A percentile compares a stretch with the other conserved stretches of the same genome.
Evolutionary conservation across 2,113 vertebrate genomes (phyloP).

Genomic region (Puma concolor): DNA sequence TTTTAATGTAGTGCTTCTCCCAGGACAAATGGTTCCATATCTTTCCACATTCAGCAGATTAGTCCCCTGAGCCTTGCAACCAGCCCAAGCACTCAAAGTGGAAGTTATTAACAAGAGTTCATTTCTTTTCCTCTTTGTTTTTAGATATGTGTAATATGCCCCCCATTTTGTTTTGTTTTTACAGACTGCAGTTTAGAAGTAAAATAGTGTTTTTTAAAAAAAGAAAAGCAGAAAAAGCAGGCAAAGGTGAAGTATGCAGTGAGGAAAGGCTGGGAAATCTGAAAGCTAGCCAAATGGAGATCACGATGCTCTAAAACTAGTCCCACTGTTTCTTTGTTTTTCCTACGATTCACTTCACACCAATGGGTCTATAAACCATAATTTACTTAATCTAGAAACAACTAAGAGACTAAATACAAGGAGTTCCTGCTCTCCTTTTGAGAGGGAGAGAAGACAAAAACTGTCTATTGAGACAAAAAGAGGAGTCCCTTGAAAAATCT

Average conservation of each 20-base stretch:
- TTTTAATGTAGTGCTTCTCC: slow-evolving; percentile 77
- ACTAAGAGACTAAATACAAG: neutral
- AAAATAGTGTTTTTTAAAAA: neutral
- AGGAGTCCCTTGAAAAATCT: neutral
- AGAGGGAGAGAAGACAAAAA: neutral
- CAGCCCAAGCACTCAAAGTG: neutral
- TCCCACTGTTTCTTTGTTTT: neutral
- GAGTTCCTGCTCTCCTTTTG: neutral
- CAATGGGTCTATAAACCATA: neutral
- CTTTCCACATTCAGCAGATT: slow-evolving; percentile 70
- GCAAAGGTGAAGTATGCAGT: neutral
- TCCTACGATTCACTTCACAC: neutral
- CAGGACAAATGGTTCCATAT: slow-evolving; percentile 73
- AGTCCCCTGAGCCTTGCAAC: slow-evolving; percentile 70
- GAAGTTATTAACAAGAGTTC: slow-evolving; percentile 60
- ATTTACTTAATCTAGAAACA: neutral
- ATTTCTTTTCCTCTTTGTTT: slow-evolving; percentile 56
- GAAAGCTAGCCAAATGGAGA: neutral
- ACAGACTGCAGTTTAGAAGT: slow-evolving; percentile 32
- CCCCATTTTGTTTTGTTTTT: slow-evolving; percentile 5
- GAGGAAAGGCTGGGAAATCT: neutral
- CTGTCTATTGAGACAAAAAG: neutral
- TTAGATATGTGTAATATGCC: slow-evolving; percentile 52
- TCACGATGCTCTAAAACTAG: too few relatives aligned
- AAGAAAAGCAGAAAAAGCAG: neutral